Conservation (phyloP, 2,113 vertebrate genomes). For the Muntiacus muntjak region DNA sequence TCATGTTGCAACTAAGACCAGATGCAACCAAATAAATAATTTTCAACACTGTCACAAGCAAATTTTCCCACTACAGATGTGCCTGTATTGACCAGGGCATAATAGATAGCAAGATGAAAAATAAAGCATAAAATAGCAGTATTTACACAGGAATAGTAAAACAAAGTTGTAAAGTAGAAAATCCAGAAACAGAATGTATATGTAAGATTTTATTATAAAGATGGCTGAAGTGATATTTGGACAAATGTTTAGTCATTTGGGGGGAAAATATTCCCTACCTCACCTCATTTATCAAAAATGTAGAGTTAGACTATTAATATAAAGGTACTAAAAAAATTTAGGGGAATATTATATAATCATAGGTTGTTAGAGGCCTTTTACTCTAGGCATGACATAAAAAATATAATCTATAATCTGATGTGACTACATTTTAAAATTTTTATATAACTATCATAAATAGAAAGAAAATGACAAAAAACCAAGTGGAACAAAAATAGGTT, state of each 20-base stretch:
- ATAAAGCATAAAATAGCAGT: background rate
- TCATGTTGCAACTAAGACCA: background rate
- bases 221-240: background rate
- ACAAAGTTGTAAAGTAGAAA: background rate
- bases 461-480: background rate
- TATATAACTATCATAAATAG: background rate
- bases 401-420: background rate
- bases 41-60: background rate
- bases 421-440: background rate
- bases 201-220: background rate
- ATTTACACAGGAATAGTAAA: background rate
- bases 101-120: background rate
- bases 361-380: background rate
- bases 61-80: background rate
- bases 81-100: background rate
- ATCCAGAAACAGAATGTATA: background rate
- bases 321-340: background rate
- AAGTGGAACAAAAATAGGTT: background rate
- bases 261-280: background rate
- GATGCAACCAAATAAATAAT: background rate
- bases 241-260: background rate
- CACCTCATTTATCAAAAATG: background rate
- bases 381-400: background rate
- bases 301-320: background rate
- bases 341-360: background rate